Evolutionary conservation across 2,797 vertebrate species (phyloP).

Genomic region (Linurgus olivaceus): DNA sequence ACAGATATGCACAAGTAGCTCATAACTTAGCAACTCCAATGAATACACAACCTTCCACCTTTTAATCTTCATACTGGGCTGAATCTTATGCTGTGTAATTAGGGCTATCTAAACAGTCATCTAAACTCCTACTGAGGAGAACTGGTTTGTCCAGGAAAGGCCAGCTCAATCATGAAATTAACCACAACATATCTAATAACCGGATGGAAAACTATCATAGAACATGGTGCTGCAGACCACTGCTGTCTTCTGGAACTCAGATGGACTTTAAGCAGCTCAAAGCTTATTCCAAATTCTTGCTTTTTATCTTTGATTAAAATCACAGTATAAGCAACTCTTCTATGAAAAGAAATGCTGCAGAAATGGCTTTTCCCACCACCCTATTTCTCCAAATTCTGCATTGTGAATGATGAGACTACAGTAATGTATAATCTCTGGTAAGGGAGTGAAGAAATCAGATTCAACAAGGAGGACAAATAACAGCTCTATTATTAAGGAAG

Average conservation of each 20-base stretch:
- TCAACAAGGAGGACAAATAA: neutral
- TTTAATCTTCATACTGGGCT: neutral
- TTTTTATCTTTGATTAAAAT: neutral
- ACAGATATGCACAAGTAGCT: neutral
- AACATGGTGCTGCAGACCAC: neutral
- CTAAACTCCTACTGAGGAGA: constrained; percentile 31
- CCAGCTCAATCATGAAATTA: constrained; percentile 1
- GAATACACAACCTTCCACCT: neutral
- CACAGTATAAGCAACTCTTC: neutral
- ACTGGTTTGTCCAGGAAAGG: constrained; percentile 57
- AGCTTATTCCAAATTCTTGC: neutral
- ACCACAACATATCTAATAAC: constrained; percentile 5
- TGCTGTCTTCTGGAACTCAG: neutral
- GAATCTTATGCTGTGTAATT: neutral
- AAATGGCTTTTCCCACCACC: accelerated
- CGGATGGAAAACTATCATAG: neutral
- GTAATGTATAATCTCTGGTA: neutral
- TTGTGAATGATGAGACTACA: neutral
- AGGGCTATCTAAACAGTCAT: constrained; percentile 53
- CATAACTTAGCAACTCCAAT: neutral
- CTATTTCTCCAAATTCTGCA: neutral
- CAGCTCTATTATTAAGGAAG: neutral
- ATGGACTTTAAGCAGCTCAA: neutral
- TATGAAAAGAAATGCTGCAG: neutral
- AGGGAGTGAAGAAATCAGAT: neutral